phyloP scores from a whole-genome alignment of 92 coral and sea anemone species.

The Siderastrea siderea region DNA sequence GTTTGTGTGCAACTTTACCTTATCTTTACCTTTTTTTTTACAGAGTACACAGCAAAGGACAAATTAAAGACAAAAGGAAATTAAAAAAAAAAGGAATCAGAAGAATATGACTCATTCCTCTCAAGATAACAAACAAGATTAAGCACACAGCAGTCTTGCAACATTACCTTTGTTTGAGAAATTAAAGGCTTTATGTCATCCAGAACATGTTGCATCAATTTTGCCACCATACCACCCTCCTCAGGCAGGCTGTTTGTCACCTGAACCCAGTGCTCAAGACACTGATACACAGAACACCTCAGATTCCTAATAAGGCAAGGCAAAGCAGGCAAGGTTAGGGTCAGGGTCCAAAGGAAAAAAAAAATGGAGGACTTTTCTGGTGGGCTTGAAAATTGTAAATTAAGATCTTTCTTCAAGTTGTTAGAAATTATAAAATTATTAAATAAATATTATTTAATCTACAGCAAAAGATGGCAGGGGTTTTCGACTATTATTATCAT shows the following conservation, averaged over 20 bases:
- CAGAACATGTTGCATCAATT: conserved; percentile 58
- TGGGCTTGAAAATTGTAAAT: too few relatives aligned
- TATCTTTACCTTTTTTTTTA: too few relatives aligned
- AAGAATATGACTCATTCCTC: too few relatives aligned
- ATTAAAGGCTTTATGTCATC: conserved; percentile 75
- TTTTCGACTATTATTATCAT: too few relatives aligned
- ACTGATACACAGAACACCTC: conserved; percentile 77
- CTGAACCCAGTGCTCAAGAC: conserved; percentile 76
- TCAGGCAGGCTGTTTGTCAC: conserved; percentile 71
- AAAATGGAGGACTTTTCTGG: too few relatives aligned
- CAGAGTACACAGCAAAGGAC: too few relatives aligned
- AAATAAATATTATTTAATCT: background rate
- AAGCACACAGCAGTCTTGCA: background rate
- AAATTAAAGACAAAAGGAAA: too few relatives aligned
- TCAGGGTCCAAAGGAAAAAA: background rate
- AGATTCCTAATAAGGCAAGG: conserved; percentile 35
- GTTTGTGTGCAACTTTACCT: too few relatives aligned
- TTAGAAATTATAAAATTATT: too few relatives aligned
- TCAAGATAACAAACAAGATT: background rate
- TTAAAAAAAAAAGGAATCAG: too few relatives aligned
- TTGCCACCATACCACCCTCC: conserved; percentile 53
- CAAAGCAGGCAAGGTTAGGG: background rate
- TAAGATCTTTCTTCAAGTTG: background rate
- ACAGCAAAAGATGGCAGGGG: background rate
- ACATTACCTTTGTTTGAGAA: conserved; percentile 80